These are phyloP conservation scores for Gymnogyps californianus DNA, from an alignment of 2,113 vertebrate genomes.

Conservation along the genomic window DNA sequence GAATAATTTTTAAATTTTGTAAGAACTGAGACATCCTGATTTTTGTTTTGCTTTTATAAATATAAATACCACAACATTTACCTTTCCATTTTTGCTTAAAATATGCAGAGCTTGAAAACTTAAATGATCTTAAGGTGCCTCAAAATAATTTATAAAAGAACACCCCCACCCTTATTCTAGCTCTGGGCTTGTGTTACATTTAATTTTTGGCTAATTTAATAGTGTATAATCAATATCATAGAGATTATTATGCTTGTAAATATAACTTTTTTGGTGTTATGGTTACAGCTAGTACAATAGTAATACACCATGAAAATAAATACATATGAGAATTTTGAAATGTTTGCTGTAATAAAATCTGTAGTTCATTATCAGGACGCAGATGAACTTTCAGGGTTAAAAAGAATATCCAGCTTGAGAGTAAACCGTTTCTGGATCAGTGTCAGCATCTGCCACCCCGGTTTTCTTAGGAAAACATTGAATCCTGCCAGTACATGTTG, in stretches of 20 bases:
- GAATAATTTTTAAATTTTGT: neutral
- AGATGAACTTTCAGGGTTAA: slow-evolving; percentile 33
- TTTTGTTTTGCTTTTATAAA: neutral
- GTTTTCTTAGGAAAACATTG: slow-evolving; percentile 47
- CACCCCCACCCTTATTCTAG: neutral
- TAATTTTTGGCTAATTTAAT: neutral
- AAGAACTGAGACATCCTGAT: neutral
- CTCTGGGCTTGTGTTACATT: neutral
- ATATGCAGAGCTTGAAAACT: neutral
- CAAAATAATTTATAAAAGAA: neutral
- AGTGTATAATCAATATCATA: neutral
- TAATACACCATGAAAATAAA: neutral
- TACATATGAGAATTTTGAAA: neutral
- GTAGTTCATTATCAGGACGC: neutral
- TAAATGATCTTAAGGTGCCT: neutral
- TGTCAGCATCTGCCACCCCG: slow-evolving; percentile 39
- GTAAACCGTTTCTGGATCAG: neutral
- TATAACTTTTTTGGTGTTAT: neutral
- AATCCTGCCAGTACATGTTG: slow-evolving; percentile 59
- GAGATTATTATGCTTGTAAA: neutral
- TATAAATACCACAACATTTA: neutral
- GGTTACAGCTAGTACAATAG: neutral
- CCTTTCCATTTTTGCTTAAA: neutral
- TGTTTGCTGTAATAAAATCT: neutral
- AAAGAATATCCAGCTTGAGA: neutral